phyloP scores from a whole-genome alignment of 2,888 invertebrate genomes.

The Lissocephala sabroskyi region DNA sequence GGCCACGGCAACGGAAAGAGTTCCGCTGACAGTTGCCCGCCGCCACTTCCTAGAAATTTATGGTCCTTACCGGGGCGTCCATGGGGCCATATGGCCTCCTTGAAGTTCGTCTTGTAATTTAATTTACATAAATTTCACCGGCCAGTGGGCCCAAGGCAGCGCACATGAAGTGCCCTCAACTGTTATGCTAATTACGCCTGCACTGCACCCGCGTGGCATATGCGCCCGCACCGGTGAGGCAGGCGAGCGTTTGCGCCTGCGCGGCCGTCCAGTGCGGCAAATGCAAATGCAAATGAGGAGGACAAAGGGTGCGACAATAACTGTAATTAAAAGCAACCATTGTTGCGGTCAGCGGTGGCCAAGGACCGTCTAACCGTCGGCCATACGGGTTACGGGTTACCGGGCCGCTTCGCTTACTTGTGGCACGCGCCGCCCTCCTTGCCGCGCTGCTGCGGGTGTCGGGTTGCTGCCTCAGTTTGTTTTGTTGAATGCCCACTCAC shows the following conservation, averaged over 20 bases:
- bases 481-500: slow-evolving; percentile 42
- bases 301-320: slow-evolving; percentile 45
- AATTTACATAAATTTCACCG: slow-evolving; percentile 67
- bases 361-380: slow-evolving; percentile 35
- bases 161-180: slow-evolving; percentile 26
- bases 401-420: background rate
- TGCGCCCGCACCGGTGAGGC: slow-evolving; percentile 21
- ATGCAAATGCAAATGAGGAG: slow-evolving; percentile 53
- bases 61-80: slow-evolving; percentile 7
- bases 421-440: slow-evolving; percentile 18
- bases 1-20: background rate
- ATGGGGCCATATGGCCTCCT: slow-evolving; percentile 43
- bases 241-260: background rate
- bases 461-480: slow-evolving; percentile 25
- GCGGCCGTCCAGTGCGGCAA: slow-evolving; percentile 10
- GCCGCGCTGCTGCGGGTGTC: no score
- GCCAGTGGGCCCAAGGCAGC: slow-evolving; percentile 30
- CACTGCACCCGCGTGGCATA: slow-evolving; percentile 19
- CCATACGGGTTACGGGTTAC: no score
- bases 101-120: slow-evolving; percentile 51
- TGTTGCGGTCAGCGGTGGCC: slow-evolving; percentile 49
- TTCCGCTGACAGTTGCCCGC: slow-evolving; percentile 1
- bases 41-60: slow-evolving; percentile 11
- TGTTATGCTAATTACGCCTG: slow-evolving; percentile 42
- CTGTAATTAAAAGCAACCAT: slow-evolving; percentile 59